Conservation (phyloP, 2,113 vertebrate species). For the Sciurus niger region DNA sequence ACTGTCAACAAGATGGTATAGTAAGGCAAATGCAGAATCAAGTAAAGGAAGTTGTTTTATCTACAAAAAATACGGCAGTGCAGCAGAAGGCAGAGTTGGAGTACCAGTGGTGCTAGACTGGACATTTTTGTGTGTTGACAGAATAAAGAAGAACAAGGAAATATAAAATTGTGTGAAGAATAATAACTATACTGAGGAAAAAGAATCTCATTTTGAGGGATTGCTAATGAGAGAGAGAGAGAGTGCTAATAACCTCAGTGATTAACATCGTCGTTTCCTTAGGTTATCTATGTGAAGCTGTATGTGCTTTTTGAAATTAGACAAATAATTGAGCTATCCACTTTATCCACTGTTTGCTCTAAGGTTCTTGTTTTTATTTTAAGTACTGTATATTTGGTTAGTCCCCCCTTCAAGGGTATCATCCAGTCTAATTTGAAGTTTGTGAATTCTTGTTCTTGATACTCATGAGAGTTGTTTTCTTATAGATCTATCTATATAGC, state of each 20-base stretch:
- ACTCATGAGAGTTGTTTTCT: not conserved
- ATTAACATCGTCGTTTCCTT: constrained; percentile 39
- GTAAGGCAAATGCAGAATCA: constrained; percentile 34
- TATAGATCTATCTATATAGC: not conserved
- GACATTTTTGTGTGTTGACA: not conserved
- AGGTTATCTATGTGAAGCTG: constrained; percentile 7
- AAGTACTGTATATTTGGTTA: not conserved
- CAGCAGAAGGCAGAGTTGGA: not conserved
- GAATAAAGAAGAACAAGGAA: not conserved
- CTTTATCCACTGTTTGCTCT: not conserved
- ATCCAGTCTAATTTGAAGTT: constrained; percentile 34
- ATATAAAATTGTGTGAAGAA: not conserved
- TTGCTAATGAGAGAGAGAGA: not conserved
- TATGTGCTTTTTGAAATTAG: constrained; percentile 32
- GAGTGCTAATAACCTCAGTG: not conserved
- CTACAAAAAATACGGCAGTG: not conserved
- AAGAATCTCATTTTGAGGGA: not conserved
- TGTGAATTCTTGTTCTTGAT: constrained; percentile 36
- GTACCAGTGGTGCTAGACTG: not conserved
- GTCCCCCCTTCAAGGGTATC: not conserved
- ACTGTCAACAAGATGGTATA: not conserved
- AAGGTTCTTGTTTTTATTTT: constrained; percentile 35
- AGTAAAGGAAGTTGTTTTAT: constrained; percentile 37
- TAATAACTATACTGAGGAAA: not conserved
- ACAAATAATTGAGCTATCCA: not conserved